Percentiles rank a stretch among this genome's conserved stretches.
These are phyloP conservation scores for Brachionichthys hirsutus DNA, from an alignment of 2,113 vertebrate species.

Conservation along the genomic window DNA sequence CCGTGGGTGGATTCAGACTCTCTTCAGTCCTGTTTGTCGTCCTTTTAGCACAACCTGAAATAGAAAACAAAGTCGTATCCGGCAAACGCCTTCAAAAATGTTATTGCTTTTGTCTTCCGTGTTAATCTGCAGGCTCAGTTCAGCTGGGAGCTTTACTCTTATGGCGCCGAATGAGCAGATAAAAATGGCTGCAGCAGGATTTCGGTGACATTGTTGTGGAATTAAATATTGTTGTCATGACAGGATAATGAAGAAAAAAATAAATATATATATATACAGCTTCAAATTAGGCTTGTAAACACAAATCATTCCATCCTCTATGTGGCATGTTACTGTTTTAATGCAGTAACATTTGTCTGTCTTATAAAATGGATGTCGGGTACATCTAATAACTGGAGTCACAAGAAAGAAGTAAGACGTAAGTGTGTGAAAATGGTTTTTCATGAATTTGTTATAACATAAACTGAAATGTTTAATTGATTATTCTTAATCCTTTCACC, in stretches of 20 bases:
- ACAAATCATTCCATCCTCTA: not conserved
- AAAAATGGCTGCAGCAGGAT: conserved; percentile 17
- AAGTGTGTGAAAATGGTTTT: no score
- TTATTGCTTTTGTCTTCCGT: conserved; percentile 13
- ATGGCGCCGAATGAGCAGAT: conserved; percentile 3
- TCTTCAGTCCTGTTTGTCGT: conserved; percentile 35
- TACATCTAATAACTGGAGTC: no score
- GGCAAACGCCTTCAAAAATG: conserved; percentile 9
- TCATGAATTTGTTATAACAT: no score
- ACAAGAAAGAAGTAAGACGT: no score
- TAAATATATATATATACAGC: not conserved
- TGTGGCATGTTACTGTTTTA: not conserved
- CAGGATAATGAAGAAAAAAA: conserved; percentile 18
- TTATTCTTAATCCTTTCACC: no score
- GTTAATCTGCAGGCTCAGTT: conserved; percentile 23
- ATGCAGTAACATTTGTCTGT: not conserved
- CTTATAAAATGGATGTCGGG: not conserved
- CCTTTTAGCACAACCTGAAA: conserved; percentile 32
- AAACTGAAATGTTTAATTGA: no score
- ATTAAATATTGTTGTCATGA: conserved; percentile 30
- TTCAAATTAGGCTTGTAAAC: not conserved
- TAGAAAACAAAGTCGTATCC: conserved; percentile 21
- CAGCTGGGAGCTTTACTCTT: not conserved
- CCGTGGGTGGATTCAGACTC: conserved; percentile 55
- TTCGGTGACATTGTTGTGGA: conserved; percentile 20